Base-by-base conservation (phyloP, 1,140 invertebrate species). In the Aethina tumida region DNA sequence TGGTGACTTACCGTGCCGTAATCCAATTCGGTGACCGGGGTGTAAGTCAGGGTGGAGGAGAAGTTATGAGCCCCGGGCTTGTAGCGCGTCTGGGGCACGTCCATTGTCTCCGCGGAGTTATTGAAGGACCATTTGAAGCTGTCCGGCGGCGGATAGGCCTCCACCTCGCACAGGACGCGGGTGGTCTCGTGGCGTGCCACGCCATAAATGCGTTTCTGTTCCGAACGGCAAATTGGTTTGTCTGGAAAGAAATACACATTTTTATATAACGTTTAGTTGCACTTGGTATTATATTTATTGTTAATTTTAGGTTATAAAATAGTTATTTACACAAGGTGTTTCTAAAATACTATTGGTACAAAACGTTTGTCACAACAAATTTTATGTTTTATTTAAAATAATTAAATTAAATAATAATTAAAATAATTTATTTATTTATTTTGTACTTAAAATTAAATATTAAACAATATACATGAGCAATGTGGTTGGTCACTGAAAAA, bases 111-210 rank as follows among this genome's bases (percentile, higher is more conserved):
- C 8, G 81, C 80, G 2, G 85, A 86, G 62, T 86, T 89, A 63
- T 92, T 92, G 59, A 92, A 88, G 17, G 82, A 77, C 89, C 89
- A 93, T 43, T 81, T 78, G 60, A 91, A 92, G 36, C 71, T 79
- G 43, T 83, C 76, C 12, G 85, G 83, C 8, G 78, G 71, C 9
- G 89, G 88, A 62, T 83, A 87, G 8, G 88, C 80, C 48, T 90
- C 84, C 9, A 93, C 88, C 64, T 82, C 77, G 60, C 89, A 94
- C 33, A 79, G 63, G 27, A 93, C 75, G 47, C 76, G 74, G 0
- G 81, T 81, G 17, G 80, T 74, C 60, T 93, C 88, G 53, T 83
- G 77, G 30, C 84, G 70, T 0, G 85, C 87, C 3, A 91, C 84
- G 4, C 84, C 88, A 49, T 90, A 91, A 40, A 87, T 74, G 37